phyloP scores from a whole-genome alignment of 1,140 invertebrate species.

The Drosophila melanogaster region DNA sequence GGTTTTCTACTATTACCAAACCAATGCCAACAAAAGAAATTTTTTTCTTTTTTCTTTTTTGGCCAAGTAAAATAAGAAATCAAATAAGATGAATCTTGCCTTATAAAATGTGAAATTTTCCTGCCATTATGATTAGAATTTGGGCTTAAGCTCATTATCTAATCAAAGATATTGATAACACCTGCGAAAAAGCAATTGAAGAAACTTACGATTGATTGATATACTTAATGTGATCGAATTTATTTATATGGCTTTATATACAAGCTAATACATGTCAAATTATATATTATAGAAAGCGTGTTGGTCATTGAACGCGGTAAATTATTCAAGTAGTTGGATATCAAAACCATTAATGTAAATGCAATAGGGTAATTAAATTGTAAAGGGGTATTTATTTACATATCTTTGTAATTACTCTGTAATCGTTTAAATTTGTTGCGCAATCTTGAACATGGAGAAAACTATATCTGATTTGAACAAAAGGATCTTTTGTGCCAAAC shows the following conservation, averaged over 20 bases:
- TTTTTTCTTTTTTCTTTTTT: neutral
- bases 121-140: neutral
- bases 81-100: constrained; percentile 5
- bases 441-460: neutral
- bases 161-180: neutral
- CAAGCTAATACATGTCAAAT: too few species aligned
- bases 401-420: neutral
- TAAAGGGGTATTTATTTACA: neutral
- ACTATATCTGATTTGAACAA: too few species aligned
- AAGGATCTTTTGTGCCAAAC: too few species aligned
- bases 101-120: too few species aligned
- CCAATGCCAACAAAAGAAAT: neutral
- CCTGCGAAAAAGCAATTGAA: neutral
- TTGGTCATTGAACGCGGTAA: constrained; percentile 3
- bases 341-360: neutral
- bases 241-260: too few species aligned
- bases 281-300: neutral
- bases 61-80: neutral
- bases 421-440: neutral
- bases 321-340: neutral
- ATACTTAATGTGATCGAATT: too few species aligned
- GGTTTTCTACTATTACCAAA: constrained; percentile 69
- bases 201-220: too few species aligned
- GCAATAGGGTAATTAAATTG: neutral
- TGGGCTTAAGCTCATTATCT: neutral